Evolutionary conservation across 2,888 invertebrate genomes (phyloP).

Genomic region (Dorcus parallelipipedus): DNA sequence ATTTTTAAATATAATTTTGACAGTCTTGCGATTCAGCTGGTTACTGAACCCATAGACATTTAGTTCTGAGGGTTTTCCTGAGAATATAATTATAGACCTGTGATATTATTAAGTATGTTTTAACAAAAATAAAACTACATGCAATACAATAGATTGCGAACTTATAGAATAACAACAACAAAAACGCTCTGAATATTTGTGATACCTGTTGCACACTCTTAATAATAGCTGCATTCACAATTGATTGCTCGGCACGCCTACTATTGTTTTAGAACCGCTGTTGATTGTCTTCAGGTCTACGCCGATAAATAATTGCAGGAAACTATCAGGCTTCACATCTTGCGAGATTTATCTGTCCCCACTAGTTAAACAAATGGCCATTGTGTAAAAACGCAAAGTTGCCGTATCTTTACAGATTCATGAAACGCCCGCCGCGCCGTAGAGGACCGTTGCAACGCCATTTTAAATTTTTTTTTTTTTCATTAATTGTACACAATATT

Average conservation of each 20-base stretch:
- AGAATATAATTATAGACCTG: no score
- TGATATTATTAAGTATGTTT: no score
- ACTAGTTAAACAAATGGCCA: conserved; percentile 31
- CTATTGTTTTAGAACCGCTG: conserved; percentile 49
- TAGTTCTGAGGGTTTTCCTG: no score
- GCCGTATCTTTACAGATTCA: neutral
- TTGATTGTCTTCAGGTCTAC: conserved; percentile 46
- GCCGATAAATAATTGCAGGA: conserved; percentile 44
- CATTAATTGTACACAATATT: no score
- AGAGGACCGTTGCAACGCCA: no score
- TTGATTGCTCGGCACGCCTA: conserved; percentile 48
- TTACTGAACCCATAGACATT: no score
- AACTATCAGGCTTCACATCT: conserved; percentile 42
- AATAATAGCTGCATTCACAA: conserved; percentile 47
- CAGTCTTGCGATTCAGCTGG: no score
- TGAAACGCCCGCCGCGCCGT: neutral
- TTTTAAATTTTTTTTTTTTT: no score
- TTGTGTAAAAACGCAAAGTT: conserved; percentile 24
- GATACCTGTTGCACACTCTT: conserved; percentile 30
- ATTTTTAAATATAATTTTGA: no score
- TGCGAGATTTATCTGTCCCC: conserved; percentile 38
- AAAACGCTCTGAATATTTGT: conserved; percentile 14
- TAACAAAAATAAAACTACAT: neutral
- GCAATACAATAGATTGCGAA: conserved; percentile 15
- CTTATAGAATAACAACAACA: conserved; percentile 16